phyloP scores from a whole-genome alignment of 2,797 vertebrate genomes.

The Macrochelys suwanniensis region DNA sequence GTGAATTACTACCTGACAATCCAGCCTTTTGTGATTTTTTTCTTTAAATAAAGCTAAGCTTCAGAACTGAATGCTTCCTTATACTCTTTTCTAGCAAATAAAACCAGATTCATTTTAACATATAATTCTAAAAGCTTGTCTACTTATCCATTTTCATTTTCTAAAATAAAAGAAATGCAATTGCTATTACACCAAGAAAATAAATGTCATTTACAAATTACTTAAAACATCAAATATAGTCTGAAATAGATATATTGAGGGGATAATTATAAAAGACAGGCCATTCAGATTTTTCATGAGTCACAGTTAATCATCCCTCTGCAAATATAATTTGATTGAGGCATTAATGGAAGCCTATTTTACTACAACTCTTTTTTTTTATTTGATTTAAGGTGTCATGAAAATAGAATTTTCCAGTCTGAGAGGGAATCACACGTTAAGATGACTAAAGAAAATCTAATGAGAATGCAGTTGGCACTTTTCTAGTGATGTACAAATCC shows the following conservation, averaged over 20 bases:
- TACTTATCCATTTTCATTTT: background rate
- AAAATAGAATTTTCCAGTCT: constrained; percentile 53
- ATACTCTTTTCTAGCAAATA: background rate
- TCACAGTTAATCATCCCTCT: constrained; percentile 42
- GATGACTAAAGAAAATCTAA: background rate
- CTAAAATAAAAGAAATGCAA: background rate
- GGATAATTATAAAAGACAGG: constrained; percentile 43
- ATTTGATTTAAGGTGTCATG: constrained; percentile 50
- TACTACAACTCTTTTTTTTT: constrained; percentile 26
- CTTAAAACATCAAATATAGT: constrained; percentile 30
- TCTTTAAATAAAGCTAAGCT: background rate
- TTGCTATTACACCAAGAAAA: background rate
- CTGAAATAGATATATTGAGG: constrained; percentile 38
- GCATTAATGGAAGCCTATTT: constrained; percentile 46
- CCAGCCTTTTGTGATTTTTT: background rate
- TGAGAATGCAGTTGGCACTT: constrained; percentile 30
- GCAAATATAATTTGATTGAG: constrained; percentile 40
- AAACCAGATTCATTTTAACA: background rate
- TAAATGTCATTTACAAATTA: background rate
- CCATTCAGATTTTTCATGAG: constrained; percentile 34
- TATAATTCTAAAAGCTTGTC: background rate
- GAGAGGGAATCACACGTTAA: background rate
- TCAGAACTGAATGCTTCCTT: background rate
- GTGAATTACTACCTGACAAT: background rate
- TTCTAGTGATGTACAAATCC: constrained; percentile 3